Evolutionary conservation across 2,113 vertebrate genomes (phyloP), one percentile per base, ranked within the genome.

Genomic region (Chlorodrepanis virens): DNA sequence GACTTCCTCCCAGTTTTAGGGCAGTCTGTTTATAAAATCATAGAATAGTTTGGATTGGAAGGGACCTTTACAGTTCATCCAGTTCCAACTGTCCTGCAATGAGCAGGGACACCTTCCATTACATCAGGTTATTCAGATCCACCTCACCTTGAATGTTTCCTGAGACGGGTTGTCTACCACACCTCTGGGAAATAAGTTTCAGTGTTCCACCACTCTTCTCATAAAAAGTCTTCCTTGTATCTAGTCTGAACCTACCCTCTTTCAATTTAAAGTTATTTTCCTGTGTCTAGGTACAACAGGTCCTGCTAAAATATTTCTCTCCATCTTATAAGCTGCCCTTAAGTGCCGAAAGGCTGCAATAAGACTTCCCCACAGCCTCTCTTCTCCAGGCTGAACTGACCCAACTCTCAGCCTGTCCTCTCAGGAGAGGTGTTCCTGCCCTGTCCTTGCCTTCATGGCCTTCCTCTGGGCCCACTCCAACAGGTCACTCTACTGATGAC

Each of bases 381-480:
- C 13, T 83, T 25, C 49, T 50, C 27, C 27, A 70, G 29, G 33
- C 8, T 52, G 15, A 69, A 37, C 13, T 71, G 59, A 5, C 11
- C 4, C 19, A 67, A 1, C 4, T 44, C n/a, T 53, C 56, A 89
- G 24, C 16, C 37, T 70, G 9, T 49, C 24, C 2, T 53, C 37
- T 57, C 2, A 33, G 8, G 2, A 54, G 6, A 75, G 12, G 4
- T n/a, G 3, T 0, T 89, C 56, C 67, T 2, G 0, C 8, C 12
- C 33, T 23, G 21, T 25, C 25, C 42, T 65, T 8, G 11, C 3
- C 14, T 42, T 47, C 5, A 2, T 22, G 23, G 7, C 11, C 6
- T 11, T 40, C 5, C 28, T 35, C 25, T 74, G 40, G 15, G 53
- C 35, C 7, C 0, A 0, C 12, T 74, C 28, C n/a, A 77, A n/a